phyloP scores from a whole-genome alignment of 2,113 vertebrate genomes.

The Promerops cafer region DNA sequence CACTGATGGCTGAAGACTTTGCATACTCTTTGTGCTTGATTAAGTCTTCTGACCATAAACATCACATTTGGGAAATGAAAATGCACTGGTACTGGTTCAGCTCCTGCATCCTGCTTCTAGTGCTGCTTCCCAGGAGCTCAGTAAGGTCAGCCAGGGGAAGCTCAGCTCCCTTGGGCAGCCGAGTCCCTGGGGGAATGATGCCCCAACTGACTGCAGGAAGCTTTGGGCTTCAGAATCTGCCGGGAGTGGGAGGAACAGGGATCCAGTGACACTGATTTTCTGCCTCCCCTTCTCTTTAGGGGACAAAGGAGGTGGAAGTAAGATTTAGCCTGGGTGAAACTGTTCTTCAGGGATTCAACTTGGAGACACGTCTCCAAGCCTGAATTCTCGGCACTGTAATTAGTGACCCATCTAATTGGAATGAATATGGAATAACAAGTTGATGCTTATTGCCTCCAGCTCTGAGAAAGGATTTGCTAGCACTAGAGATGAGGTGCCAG shows the following conservation, averaged over 20 bases:
- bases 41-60: background rate
- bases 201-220: accelerated
- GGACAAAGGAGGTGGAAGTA: background rate
- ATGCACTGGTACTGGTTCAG: background rate
- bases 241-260: background rate
- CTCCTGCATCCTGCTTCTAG: background rate
- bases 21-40: background rate
- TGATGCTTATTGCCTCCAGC: background rate
- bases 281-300: background rate
- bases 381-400: background rate
- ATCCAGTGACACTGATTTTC: accelerated
- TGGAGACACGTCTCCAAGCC: background rate
- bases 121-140: background rate
- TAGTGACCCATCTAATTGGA: background rate
- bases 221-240: background rate
- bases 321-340: background rate
- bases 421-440: background rate
- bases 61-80: background rate
- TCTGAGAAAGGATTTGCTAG: background rate
- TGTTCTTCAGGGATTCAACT: background rate
- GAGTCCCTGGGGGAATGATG: background rate
- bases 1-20: background rate
- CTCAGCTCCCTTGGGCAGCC: background rate
- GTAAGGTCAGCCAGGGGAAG: background rate
- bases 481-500: background rate